Base-by-base conservation (phyloP, 2,888 invertebrate genomes). In the Dysmachus trigonus region DNA sequence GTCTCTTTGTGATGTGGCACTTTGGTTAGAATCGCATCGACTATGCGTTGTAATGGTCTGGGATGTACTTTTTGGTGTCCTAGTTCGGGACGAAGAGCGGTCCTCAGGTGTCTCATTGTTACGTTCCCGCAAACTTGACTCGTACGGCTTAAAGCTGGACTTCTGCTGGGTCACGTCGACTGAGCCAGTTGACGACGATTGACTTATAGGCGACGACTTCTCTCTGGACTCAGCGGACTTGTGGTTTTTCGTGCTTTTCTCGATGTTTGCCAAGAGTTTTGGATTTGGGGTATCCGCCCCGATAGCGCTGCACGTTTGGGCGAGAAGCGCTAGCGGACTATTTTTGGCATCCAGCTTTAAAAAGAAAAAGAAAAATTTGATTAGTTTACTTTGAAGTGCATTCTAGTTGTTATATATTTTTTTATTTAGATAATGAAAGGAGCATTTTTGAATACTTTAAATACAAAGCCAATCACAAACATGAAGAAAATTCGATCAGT, bases 251-350 rank as follows among this genome's bases (percentile, higher is more conserved):
- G 93, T 94, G 71, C 94, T 94, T 91, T 96, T 96, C 89, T 96
- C 96, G 86, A 95, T 94, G 86, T 95, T 95, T 88, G 95, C 95
- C 89, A 96, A 93, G 87, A 96, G 93, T 90, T 96, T 96, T 85
- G 96, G 94, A 91, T 95, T 95, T 83, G 97, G 95, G 33, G 96
- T 94, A 92, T 98, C 98, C 5, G 97, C 95, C 88, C 98, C 99
- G 90, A 99, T 99, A 91, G 98, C 98, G 92, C 98, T 98, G 94
- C 99, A 99, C 85, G 99, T 99, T 92, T 98, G 98, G 84, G 98
- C 98, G 90, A 99, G 93, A 87, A 99, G 93, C 79, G 98, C 98
- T 92, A 99, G 93, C 22, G 99, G 99, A 93, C 98, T 98, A 93
- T 98, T 98, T 94, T 98, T 98, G 88, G 98, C 97, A 93, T 98